These are phyloP conservation scores for Meleagris gallopavo DNA, from an alignment of 2,113 vertebrate species.

Conservation along the genomic window DNA sequence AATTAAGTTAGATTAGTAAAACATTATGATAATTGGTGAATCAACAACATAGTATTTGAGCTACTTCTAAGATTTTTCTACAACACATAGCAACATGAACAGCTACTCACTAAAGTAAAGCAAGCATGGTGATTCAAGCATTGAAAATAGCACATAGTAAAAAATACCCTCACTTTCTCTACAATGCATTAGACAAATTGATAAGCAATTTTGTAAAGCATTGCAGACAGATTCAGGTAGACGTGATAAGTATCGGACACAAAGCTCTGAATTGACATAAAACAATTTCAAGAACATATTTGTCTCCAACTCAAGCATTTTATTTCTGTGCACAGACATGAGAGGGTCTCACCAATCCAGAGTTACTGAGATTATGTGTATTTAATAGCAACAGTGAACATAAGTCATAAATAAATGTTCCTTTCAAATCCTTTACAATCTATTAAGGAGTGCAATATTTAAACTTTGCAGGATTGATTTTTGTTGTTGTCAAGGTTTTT, in stretches of 20 bases:
- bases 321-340: neutral
- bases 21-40: neutral
- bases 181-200: neutral
- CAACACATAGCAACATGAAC: neutral
- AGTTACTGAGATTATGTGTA: accelerated
- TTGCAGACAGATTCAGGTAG: neutral
- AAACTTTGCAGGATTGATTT: neutral
- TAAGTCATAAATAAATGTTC: accelerated
- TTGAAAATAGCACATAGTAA: neutral
- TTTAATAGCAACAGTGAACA: neutral
- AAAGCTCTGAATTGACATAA: neutral
- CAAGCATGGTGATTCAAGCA: neutral
- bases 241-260: neutral
- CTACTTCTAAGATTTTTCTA: neutral
- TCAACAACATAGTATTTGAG: neutral
- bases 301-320: neutral
- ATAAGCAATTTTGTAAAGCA: neutral
- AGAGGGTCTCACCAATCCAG: neutral
- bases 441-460: neutral
- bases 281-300: neutral
- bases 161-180: neutral
- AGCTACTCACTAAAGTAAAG: neutral
- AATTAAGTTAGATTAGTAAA: neutral
- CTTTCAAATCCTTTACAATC: neutral
- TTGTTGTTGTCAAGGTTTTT: neutral